A percentile compares a stretch with the other conserved stretches of the same genome.
Evolutionary conservation across 1,140 invertebrate species (phyloP).

Genomic region (Dreissena polymorpha): DNA sequence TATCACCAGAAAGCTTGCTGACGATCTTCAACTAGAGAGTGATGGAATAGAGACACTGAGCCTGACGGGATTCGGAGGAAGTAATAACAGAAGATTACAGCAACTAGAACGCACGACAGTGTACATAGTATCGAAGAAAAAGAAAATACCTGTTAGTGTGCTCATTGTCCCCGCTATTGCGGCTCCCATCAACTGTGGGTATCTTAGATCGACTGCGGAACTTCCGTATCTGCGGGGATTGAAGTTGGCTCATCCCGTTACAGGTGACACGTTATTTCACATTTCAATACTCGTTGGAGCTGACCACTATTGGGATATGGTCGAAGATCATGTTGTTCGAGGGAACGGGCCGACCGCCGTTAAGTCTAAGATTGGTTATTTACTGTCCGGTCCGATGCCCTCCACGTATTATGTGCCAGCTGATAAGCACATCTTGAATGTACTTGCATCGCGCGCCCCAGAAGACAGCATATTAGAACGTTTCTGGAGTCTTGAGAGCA

Average conservation of each 20-base stretch:
- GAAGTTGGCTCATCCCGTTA: neutral
- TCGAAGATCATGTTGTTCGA: neutral
- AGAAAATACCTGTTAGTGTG: conserved; percentile 1
- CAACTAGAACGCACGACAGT: neutral
- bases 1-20: no score
- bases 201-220: neutral
- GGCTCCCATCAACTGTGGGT: neutral
- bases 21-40: neutral
- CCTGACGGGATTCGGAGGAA: neutral
- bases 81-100: neutral
- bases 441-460: neutral
- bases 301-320: neutral
- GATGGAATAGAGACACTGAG: neutral
- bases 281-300: neutral
- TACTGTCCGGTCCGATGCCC: conserved; percentile 3
- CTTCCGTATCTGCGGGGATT: conserved; percentile 6
- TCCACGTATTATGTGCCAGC: neutral
- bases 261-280: neutral
- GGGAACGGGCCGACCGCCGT: conserved; percentile 3
- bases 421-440: neutral
- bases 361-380: neutral
- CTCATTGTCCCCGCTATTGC: neutral
- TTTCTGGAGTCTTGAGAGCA: neutral
- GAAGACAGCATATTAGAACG: conserved; percentile 9
- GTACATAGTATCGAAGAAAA: neutral